Conservation (phyloP, 2,888 invertebrate genomes). For the Scaptomyza polygonia region DNA sequence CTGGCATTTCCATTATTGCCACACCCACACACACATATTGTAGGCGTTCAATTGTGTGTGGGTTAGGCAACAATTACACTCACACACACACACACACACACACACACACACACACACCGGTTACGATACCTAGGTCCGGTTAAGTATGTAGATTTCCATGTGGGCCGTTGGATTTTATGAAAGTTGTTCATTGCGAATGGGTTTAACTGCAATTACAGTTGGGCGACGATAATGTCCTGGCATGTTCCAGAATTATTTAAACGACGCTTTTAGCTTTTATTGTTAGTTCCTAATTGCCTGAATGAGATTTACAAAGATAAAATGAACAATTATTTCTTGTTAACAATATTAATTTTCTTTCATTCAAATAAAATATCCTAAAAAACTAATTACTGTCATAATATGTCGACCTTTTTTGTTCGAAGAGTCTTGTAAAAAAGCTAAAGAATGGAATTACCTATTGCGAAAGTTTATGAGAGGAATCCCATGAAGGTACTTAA, state of each 20-base stretch:
- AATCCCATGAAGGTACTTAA: conserved; percentile 54
- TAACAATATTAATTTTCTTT: too few species aligned
- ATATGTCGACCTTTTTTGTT: conserved; percentile 10
- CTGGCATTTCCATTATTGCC: conserved; percentile 6
- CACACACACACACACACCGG: too few species aligned
- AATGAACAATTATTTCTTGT: not conserved
- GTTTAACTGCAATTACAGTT: conserved; percentile 37
- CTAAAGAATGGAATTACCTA: not conserved
- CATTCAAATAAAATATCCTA: not conserved
- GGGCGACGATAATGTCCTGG: conserved; percentile 39
- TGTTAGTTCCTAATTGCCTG: conserved; percentile 7
- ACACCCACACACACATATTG: not conserved
- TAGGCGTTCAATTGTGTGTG: too few species aligned
- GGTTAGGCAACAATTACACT: not conserved
- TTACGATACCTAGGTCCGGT: too few species aligned
- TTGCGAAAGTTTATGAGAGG: too few species aligned
- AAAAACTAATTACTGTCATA: conserved; percentile 34
- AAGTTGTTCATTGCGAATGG: conserved; percentile 3
- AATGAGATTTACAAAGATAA: not conserved
- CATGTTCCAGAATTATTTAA: conserved; percentile 34
- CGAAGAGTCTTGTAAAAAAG: not conserved
- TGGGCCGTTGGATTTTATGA: conserved; percentile 32
- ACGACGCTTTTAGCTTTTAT: conserved; percentile 26
- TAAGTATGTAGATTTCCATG: conserved; percentile 21
- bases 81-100: too few species aligned